Conservation (phyloP, 2,797 vertebrate species). For the Galago senegalensis region DNA sequence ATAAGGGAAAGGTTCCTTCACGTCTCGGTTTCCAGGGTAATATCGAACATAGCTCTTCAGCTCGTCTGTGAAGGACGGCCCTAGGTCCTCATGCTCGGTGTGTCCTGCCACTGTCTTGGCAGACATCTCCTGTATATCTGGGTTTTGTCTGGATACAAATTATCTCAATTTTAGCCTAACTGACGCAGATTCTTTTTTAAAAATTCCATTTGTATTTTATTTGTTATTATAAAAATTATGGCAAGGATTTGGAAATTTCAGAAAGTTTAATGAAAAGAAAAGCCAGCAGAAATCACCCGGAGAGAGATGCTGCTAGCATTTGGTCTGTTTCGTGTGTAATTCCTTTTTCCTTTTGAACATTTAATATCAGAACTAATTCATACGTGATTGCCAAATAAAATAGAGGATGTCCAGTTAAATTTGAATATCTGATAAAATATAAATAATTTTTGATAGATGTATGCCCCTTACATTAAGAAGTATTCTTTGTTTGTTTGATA, state of each 20-base stretch:
- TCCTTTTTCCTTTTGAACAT: neutral
- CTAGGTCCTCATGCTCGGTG: neutral
- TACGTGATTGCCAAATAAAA: neutral
- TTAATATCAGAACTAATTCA: neutral
- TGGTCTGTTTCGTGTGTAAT: neutral
- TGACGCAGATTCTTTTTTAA: neutral
- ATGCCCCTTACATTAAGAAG: neutral
- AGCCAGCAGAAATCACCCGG: neutral
- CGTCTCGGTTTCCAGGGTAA: neutral
- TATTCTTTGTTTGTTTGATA: conserved; percentile 5
- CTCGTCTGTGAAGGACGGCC: neutral
- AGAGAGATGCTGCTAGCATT: neutral
- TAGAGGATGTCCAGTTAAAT: neutral
- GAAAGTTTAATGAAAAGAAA: neutral
- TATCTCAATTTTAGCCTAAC: neutral
- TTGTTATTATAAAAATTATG: conserved; percentile 15
- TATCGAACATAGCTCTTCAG: neutral
- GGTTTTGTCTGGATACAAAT: conserved; percentile 1
- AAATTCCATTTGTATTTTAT: neutral
- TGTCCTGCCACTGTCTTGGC: neutral
- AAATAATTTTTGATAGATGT: neutral
- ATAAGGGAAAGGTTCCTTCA: neutral
- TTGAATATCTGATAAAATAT: conserved; percentile 14
- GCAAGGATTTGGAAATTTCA: conserved; percentile 27
- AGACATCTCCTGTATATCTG: neutral